Base-by-base conservation (phyloP, 2,797 vertebrate species). In the Epinephelus awoara region DNA sequence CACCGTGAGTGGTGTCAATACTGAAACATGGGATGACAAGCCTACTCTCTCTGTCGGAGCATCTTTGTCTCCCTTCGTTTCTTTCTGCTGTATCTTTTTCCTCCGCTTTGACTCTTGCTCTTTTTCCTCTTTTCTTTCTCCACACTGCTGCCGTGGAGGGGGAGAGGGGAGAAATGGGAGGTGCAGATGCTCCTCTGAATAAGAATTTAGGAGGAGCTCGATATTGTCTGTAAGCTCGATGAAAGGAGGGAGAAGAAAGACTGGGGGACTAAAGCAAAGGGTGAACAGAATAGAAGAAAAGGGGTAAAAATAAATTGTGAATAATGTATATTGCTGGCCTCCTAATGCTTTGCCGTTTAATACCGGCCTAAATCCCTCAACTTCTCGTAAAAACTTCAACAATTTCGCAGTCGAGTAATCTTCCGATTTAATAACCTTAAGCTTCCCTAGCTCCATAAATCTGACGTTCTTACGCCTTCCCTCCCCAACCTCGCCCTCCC, bases 391-490 rank as follows among this genome's bases (percentile, higher is more conserved):
- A 95, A 95, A 93, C 94, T 94, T 95, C 90, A 93, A 95, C 94
- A 96, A 96, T 96, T 96, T 96, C 94, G 94, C 95, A 96, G 95
- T 94, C 89, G 94, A 96, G 95, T 96, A 96, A 96, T 96, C 95
- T 96, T 94, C 93, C 95, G 94, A 96, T 96, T 95, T 95, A 96
- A 96, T 96, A 96, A 95, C 94, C 95, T 95, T 96, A 96, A 96
- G 95, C 95, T 95, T 96, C 90, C 92, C 93, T 90, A 93, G 92
- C 94, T 95, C 88, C 87, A 93, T 95, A 95, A 95, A 95, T 95
- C 95, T 96, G 93, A 94, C 94, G 92, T 95, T 95, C 93, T 90
- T 93, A 89, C 88, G 83, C 90, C 90, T 91, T 83, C 85, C 88
- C 88, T 82, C 84, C 90, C 84, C 67, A 72, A 80, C 89, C 77